Evolutionary conservation across 64 coral and sea anemone genomes (phyloP).

Genomic region (Astreopora myriophthalma): DNA sequence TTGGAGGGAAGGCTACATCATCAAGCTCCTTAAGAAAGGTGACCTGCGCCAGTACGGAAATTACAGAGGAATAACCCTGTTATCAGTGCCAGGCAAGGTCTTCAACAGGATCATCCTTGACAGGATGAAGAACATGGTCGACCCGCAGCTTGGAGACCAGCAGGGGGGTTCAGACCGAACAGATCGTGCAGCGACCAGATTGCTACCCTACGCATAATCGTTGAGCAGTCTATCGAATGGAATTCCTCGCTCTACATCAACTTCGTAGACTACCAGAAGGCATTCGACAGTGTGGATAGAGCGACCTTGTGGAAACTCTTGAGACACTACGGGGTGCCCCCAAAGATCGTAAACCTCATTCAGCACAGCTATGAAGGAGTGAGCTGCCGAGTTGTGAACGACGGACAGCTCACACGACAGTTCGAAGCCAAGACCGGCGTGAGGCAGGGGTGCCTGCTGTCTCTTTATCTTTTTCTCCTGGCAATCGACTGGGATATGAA

Average conservation of each 20-base stretch:
- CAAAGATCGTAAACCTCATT: background rate
- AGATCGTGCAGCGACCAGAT: background rate
- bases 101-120: background rate
- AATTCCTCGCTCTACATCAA: background rate
- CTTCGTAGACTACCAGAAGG: constrained; percentile 4
- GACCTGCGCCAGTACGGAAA: too few species aligned
- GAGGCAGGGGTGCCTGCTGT: background rate
- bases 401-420: background rate
- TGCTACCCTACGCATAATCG: background rate
- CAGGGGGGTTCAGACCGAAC: too few species aligned
- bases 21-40: too few species aligned
- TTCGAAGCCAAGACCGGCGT: background rate
- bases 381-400: constrained; percentile 7
- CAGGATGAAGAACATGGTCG: too few species aligned
- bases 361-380: background rate
- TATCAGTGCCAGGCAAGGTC: too few species aligned
- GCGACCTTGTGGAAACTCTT: background rate
- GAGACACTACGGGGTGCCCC: too few species aligned
- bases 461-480: background rate
- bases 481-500: background rate
- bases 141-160: too few species aligned
- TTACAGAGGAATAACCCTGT: too few species aligned
- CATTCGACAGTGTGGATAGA: background rate
- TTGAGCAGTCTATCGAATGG: background rate
- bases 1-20: too few species aligned